Percentiles rank a stretch among this genome's conserved stretches.
Evolutionary conservation across 2,113 vertebrate species (phyloP).

Genomic region (Vimba vimba): DNA sequence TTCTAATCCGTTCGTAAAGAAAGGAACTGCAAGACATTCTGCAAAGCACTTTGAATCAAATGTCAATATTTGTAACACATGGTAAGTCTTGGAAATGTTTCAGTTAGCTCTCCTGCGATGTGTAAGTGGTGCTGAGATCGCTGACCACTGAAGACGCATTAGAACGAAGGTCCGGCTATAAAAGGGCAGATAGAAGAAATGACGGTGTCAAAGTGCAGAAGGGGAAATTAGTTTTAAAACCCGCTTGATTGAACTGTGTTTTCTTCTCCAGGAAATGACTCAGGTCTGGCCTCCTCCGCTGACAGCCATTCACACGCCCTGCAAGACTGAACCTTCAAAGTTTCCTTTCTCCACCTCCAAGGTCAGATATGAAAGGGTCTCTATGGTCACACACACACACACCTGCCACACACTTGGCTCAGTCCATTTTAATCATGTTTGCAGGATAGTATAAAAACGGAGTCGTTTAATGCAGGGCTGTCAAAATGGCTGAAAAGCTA

Average conservation of each 20-base stretch:
- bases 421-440: background rate
- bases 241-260: background rate
- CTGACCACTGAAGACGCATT: background rate
- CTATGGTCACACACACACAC: background rate
- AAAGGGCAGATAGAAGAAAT: background rate
- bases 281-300: constrained; percentile 97
- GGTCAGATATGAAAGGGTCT: constrained; percentile 77
- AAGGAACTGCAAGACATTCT: background rate
- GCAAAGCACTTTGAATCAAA: background rate
- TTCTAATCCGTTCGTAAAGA: background rate
- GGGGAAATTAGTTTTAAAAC: background rate
- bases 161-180: background rate
- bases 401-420: background rate
- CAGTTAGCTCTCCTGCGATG: too few relatives aligned
- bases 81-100: background rate
- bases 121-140: background rate
- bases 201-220: background rate
- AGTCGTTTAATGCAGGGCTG: background rate
- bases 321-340: constrained; percentile 98
- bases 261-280: constrained; percentile 91
- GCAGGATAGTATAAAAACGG: background rate
- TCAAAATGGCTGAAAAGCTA: too few relatives aligned
- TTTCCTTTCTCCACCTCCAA: constrained; percentile 95
- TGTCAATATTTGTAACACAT: background rate
- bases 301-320: constrained; percentile 98